Conservation (phyloP, 2,888 invertebrate species). For the Hymenopus coronatus region DNA sequence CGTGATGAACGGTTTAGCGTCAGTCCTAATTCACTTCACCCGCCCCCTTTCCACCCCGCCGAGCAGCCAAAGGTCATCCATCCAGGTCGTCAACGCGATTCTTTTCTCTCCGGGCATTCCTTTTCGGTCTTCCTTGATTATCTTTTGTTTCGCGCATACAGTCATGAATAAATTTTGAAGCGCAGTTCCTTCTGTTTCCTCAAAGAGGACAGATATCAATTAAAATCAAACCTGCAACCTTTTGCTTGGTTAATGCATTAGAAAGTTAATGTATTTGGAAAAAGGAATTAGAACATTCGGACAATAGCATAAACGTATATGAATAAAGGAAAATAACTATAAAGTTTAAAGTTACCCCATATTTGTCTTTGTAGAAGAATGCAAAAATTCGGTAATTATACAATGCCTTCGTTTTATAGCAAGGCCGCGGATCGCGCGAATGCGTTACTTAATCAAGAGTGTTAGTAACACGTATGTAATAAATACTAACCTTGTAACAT, state of each 20-base stretch:
- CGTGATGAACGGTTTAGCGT: slow-evolving; percentile 20
- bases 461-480: too few species aligned
- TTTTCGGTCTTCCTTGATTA: not conserved
- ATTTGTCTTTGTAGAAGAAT: too few species aligned
- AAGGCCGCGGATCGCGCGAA: too few species aligned
- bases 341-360: too few species aligned
- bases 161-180: not conserved
- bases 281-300: too few species aligned
- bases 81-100: not conserved
- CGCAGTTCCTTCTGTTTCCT: not conserved
- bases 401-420: too few species aligned
- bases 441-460: too few species aligned
- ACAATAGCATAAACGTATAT: not conserved
- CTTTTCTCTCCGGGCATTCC: not conserved
- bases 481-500: too few species aligned
- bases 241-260: not conserved
- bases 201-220: not conserved
- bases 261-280: too few species aligned
- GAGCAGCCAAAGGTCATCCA: not conserved
- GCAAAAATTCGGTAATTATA: too few species aligned
- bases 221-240: not conserved
- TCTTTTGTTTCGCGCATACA: not conserved
- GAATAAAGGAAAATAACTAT: too few species aligned
- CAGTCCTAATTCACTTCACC: slow-evolving; percentile 11
- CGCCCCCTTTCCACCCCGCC: not conserved